Conservation (phyloP, 35 echinoderm and acorn worm species). For the Lytechinus pictus region DNA sequence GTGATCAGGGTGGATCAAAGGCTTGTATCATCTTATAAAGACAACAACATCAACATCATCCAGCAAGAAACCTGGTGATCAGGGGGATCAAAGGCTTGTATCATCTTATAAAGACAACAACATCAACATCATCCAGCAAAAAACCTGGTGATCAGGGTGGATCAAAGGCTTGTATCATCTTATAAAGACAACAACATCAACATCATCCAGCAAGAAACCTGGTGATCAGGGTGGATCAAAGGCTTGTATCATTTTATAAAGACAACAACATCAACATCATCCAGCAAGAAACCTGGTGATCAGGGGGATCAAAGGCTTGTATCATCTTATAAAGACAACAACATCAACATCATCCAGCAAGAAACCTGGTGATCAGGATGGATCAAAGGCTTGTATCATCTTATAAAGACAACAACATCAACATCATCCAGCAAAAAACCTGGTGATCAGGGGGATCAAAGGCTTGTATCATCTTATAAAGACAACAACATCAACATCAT, state of each 20-base stretch:
- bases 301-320: slow-evolving; percentile 38
- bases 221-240: slow-evolving; percentile 33
- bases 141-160: slow-evolving; percentile 33
- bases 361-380: slow-evolving; percentile 32
- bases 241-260: slow-evolving; percentile 33
- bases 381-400: slow-evolving; percentile 45
- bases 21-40: slow-evolving; percentile 32
- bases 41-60: slow-evolving; percentile 36
- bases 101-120: slow-evolving; percentile 32
- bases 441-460: slow-evolving; percentile 30
- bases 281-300: slow-evolving; percentile 25
- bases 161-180: slow-evolving; percentile 42
- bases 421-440: slow-evolving; percentile 36
- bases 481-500: slow-evolving; percentile 30
- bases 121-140: slow-evolving; percentile 27
- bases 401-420: slow-evolving; percentile 15
- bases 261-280: slow-evolving; percentile 30
- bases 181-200: slow-evolving; percentile 22
- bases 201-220: slow-evolving; percentile 31
- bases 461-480: slow-evolving; percentile 37
- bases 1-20: slow-evolving; percentile 33
- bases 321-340: slow-evolving; percentile 29
- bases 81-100: slow-evolving; percentile 37
- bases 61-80: slow-evolving; percentile 25
- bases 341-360: slow-evolving; percentile 32